Conservation (phyloP, 2,888 invertebrate genomes). For the Pachydiplax longipennis region DNA sequence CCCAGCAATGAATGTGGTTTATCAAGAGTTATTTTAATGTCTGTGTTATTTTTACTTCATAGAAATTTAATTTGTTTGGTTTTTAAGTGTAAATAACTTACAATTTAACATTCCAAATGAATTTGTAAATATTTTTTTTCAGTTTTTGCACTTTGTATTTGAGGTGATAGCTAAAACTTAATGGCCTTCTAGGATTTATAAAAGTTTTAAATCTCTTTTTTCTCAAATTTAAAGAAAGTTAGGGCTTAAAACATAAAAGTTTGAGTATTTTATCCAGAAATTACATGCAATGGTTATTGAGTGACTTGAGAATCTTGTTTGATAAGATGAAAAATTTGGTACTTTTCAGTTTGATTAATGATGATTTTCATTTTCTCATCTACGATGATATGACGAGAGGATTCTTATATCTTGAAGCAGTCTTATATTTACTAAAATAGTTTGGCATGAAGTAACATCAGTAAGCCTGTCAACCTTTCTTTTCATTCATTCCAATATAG, state of each 20-base stretch:
- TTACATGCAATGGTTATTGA: conserved; percentile 4
- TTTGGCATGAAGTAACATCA: too few species aligned
- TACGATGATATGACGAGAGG: too few species aligned
- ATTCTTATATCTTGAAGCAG: too few species aligned
- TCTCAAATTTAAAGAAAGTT: background rate
- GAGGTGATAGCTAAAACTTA: background rate
- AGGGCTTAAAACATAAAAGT: background rate
- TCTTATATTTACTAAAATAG: too few species aligned
- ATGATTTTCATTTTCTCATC: too few species aligned
- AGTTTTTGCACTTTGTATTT: background rate
- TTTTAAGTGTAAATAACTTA: background rate
- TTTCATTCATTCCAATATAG: too few species aligned
- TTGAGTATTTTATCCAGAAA: background rate
- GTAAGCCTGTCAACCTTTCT: too few species aligned
- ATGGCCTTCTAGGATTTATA: background rate
- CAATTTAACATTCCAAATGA: background rate
- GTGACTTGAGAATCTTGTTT: background rate
- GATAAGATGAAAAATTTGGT: too few species aligned
- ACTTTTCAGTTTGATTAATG: too few species aligned
- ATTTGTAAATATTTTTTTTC: background rate
- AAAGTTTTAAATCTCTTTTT: background rate
- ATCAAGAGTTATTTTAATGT: background rate
- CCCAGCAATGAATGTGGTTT: background rate
- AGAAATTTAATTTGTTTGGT: background rate
- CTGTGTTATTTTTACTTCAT: background rate